Base-by-base conservation (phyloP, 2,797 vertebrate genomes). In the Miichthys miiuy region DNA sequence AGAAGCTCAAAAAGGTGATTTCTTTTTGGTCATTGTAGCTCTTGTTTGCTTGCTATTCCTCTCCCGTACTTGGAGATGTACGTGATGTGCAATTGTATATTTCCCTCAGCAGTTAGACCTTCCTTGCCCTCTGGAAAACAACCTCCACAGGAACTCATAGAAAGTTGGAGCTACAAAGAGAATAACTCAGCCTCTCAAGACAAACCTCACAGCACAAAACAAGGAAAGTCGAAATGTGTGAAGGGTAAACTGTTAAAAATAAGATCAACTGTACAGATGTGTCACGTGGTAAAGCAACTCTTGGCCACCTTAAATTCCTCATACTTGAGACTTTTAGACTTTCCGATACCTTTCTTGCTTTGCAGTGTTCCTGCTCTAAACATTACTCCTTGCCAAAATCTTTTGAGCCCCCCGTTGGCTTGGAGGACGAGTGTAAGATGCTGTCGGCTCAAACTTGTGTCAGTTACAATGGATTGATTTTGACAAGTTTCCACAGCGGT, bases 21-120 rank as follows among this genome's bases (percentile, higher is more conserved):
- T 58, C 17, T 72, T 63, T 71, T 60, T 21, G 25, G 2, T 60
- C 34, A 25, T 23, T 62, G 42, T 52, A 34, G n/a, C 46, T 75
- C 23, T 57, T 11, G 17, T 71, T 69, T 63, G 30, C 21, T 71
- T 67, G 30, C 34, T n/a, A n/a, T 61, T 41, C 44, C 3, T 47
- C 14, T 6, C 6, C 47, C 3, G 27, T 52, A 12, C 60, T 57
- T 34, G 41, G 3, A 46, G 8, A n/a, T 25, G 3, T 34, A 25
- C 16, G 27, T 69, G 42, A 69, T n/a, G 14, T 56, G 54, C 30
- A 79, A 21, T 38, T 1, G 0, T 27, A 34, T 46, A 10, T 4
- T 55, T 55, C 20, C n/a, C 56, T 57, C 25, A 44, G 7, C 18
- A 65, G 25, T 12, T 48, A 14, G 12, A 38, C 21, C 47, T 56